Percentiles rank a stretch among this genome's conserved stretches.
Conservation (phyloP, 1,140 invertebrate species). For the Drosophila novamexicana region DNA sequence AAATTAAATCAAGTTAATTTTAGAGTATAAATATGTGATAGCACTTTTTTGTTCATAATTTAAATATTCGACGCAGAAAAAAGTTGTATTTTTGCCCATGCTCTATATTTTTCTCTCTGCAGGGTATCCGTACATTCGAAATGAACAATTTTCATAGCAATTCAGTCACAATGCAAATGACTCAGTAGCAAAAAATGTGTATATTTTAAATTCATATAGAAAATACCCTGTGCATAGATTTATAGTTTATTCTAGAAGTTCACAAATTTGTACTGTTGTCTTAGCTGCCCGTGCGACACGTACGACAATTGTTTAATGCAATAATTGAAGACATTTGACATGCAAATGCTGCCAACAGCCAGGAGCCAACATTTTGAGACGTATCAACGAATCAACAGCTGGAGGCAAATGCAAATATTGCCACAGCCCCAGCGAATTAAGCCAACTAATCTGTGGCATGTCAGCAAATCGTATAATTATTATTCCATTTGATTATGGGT, state of each 20-base stretch:
- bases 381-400: constrained; percentile 15
- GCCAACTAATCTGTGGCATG: constrained; percentile 37
- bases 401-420: constrained; percentile 45
- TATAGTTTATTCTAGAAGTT: constrained; percentile 2
- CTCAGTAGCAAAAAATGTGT: constrained; percentile 12
- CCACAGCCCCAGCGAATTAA: constrained; percentile 42
- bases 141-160: constrained; percentile 11
- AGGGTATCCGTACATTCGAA: constrained; percentile 12
- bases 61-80: too few species aligned
- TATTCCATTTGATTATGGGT: constrained; percentile 42
- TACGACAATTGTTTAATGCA: constrained; percentile 43
- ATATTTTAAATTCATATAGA: constrained; percentile 2
- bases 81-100: neutral
- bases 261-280: constrained; percentile 5
- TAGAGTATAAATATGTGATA: too few species aligned
- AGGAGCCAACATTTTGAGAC: constrained; percentile 13
- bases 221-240: constrained; percentile 8
- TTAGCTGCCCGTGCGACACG: neutral
- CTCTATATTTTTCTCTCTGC: neutral
- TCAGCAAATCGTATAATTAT: constrained; percentile 50
- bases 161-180: constrained; percentile 36
- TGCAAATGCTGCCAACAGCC: constrained; percentile 31
- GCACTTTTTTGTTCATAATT: too few species aligned
- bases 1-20: too few species aligned
- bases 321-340: constrained; percentile 42